Percentiles rank a stretch among this genome's conserved stretches.
Evolutionary conservation across 2,888 invertebrate genomes (phyloP).

Genomic region (Lasioglossum morio): DNA sequence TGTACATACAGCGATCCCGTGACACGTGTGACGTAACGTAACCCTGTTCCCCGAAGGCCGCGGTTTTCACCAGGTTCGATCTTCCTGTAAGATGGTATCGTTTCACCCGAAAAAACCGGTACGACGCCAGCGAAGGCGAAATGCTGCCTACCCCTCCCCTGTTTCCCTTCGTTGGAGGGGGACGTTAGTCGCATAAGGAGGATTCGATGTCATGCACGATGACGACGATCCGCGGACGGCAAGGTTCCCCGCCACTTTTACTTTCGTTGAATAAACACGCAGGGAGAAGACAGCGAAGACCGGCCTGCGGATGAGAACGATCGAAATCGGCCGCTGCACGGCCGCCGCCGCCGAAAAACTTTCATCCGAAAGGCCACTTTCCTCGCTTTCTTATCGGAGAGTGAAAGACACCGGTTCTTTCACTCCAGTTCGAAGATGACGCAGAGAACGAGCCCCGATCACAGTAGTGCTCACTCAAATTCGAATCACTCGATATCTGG

Average conservation of each 20-base stretch:
- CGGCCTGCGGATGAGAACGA: not conserved
- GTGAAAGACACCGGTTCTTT: constrained; percentile 73
- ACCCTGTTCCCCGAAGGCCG: constrained; percentile 72
- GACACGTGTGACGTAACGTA: constrained; percentile 66
- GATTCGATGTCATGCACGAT: constrained; percentile 56
- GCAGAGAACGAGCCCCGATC: not conserved
- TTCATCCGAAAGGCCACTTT: constrained; percentile 80
- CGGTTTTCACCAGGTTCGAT: constrained; percentile 71
- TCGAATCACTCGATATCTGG: not conserved
- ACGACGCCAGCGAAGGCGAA: constrained; percentile 45
- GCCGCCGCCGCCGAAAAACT: constrained; percentile 70
- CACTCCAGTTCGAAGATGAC: constrained; percentile 41
- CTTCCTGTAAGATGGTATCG: constrained; percentile 74
- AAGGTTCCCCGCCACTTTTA: constrained; percentile 74
- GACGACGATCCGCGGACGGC: constrained; percentile 53
- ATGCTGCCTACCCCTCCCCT: not conserved
- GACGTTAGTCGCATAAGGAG: constrained; percentile 43
- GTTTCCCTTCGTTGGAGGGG: not conserved
- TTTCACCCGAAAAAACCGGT: constrained; percentile 69
- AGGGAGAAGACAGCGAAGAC: constrained; percentile 31
- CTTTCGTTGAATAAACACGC: constrained; percentile 71
- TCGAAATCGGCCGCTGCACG: constrained; percentile 35
- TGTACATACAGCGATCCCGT: constrained; percentile 22
- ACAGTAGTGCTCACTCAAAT: not conserved
- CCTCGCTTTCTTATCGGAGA: constrained; percentile 82